Percentiles rank a stretch among this genome's conserved stretches.
These are phyloP conservation scores for Griposia aprilina DNA, from an alignment of 2,888 invertebrate species.

Conservation along the genomic window DNA sequence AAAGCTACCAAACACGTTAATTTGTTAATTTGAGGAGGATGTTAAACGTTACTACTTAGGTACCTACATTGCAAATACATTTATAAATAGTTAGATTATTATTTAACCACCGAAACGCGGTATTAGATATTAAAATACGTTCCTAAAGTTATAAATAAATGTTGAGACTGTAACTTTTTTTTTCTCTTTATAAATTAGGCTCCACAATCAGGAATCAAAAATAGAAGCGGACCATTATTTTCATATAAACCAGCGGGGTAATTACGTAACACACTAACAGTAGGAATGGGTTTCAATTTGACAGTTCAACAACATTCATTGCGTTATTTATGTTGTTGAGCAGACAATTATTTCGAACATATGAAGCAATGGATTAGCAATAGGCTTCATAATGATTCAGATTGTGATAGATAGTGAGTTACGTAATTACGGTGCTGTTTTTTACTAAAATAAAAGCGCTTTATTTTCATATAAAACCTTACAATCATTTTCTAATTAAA, in stretches of 20 bases:
- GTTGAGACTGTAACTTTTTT: neutral
- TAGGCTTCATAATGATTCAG: too few species aligned
- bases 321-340: too few species aligned
- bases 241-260: neutral
- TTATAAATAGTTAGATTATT: neutral
- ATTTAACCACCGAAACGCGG: neutral
- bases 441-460: neutral
- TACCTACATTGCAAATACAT: neutral
- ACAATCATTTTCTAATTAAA: neutral
- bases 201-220: neutral
- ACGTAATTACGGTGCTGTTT: too few species aligned
- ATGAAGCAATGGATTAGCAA: too few species aligned
- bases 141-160: neutral
- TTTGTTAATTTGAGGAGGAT: conserved; percentile 3
- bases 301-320: too few species aligned
- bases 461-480: neutral
- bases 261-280: too few species aligned
- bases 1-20: conserved; percentile 6
- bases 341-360: too few species aligned
- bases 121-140: neutral
- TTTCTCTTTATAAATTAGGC: neutral
- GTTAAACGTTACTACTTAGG: neutral
- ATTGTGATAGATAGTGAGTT: too few species aligned
- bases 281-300: too few species aligned
- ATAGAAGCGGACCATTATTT: neutral